These are phyloP conservation scores for Exephanes ischioxanthus DNA, from an alignment of 2,888 invertebrate species.

Conservation along the genomic window DNA sequence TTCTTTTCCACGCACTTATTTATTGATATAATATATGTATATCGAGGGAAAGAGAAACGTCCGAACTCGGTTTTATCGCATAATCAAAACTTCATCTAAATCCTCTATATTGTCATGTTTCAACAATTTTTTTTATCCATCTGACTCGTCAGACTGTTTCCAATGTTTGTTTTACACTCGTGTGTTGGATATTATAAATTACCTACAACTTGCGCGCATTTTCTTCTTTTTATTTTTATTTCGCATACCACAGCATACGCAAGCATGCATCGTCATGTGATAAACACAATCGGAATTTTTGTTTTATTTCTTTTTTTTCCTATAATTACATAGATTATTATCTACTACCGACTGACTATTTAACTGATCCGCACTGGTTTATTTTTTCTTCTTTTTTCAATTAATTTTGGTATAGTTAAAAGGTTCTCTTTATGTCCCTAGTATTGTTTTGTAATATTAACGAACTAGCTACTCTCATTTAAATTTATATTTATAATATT, in stretches of 20 bases:
- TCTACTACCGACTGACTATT: constrained; percentile 47
- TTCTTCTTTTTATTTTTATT: constrained; percentile 27
- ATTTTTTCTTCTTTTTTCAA: constrained; percentile 37
- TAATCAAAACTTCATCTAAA: constrained; percentile 67
- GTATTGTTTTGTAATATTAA: constrained; percentile 49
- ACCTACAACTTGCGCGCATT: constrained; percentile 43
- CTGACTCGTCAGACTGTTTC: constrained; percentile 50
- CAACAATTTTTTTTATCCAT: constrained; percentile 65
- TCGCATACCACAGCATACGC: constrained; percentile 55
- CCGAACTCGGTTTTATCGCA: constrained; percentile 62
- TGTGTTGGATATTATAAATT: constrained; percentile 51
- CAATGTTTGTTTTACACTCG: constrained; percentile 64
- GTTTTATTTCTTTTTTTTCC: constrained; percentile 26
- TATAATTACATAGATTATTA: constrained; percentile 57
- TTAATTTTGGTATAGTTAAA: constrained; percentile 47
- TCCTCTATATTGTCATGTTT: constrained; percentile 69
- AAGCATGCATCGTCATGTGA: constrained; percentile 60
- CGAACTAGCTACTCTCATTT: constrained; percentile 53
- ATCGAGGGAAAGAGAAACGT: constrained; percentile 50
- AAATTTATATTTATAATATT: constrained; percentile 45
- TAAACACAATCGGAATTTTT: constrained; percentile 66
- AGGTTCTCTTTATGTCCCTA: constrained; percentile 38
- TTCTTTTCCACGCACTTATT: constrained; percentile 10
- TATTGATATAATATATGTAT: constrained; percentile 14
- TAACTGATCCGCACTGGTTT: constrained; percentile 15